Base-by-base conservation (phyloP, 2,888 invertebrate genomes). In the Drosophila histrio region DNA sequence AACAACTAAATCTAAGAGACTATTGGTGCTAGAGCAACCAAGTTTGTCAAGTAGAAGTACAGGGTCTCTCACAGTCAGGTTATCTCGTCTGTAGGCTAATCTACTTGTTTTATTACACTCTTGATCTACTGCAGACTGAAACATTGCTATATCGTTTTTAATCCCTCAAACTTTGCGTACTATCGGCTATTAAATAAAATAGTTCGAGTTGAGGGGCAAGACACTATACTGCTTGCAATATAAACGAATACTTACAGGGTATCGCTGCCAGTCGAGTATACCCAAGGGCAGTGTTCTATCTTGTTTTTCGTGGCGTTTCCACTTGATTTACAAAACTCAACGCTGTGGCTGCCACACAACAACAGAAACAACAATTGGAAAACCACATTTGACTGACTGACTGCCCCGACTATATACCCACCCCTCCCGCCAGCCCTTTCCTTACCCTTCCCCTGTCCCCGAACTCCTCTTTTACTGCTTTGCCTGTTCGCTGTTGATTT, bases 251-350 rank as follows among this genome's bases (percentile, higher is more conserved):
- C 6, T 34, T 7, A 7, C n/a, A 28, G 49, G 22, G 24, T 38
- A 13, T 9, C 9, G n/a, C n/a, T 13, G n/a, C 0, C 3, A 1
- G 50, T 38, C 26, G 26, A 28, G 26, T 5, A 7, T n/a, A 49
- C 49, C 22, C 15, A 8, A 5, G 1, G 13, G 19, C 2, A 6
- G 6, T 13, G 7, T 39, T 13, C n/a, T 17, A 9, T 21, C 19
- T 52, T 28, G 53, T 47, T 39, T 36, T 63, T 60, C 69, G 72
- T 74, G 84, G 77, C 66, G 72, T 86, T 84, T 84, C 87, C 87
- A 88, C 87, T 84, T 88, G 88, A 84, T 88, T 84, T 84, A 80
- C 84, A 86, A 83, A 81, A 85, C 83, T 87, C 82, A 81, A 65
- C 69, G 65, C 62, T 56, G 44, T 44, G 64, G 53, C 52, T 50